Evolutionary conservation across 2,888 invertebrate species (phyloP), one percentile per base, ranked within the genome.

Genomic region (Altica lythri): DNA sequence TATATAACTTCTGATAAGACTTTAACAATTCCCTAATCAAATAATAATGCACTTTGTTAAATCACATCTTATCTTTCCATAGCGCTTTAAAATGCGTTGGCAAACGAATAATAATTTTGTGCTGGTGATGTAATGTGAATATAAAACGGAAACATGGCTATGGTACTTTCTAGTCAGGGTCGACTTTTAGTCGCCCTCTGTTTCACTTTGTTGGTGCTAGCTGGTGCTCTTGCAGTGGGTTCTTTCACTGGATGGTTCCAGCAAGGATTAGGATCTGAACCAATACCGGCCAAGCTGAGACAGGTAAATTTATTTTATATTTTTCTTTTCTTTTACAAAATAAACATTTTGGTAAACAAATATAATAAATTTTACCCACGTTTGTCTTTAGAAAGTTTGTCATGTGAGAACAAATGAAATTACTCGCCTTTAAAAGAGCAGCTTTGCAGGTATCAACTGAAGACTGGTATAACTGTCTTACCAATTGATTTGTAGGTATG

Each of bases 141-240:
- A n/a, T n/a, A 13, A 37, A 17, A 19, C 19, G 40, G 30, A 12
- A 49, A 49, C 17, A 85, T 85, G 85, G 84, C 85, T 63, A 83
- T 85, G 82, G 84, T 85, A 70, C 79, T 85, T 66, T 85, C 85
- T 59, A 80, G 81, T 72, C 83, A 83, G 81, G 78, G 81, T 79
- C 75, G 81, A 60, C 72, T 84, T 67, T 79, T 84, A 64, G 80
- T 80, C 66, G 81, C 81, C 62, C 76, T 84, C 67, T 77, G 77
- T 66, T 78, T 84, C 63, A 76, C 80, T 48, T 77, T 83, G 64
- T 77, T 83, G 68, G 75, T 81, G 62, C 73, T 83, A 65, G 82
- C 82, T 46, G 78, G 80, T 64, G 80, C 81, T 56, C 74, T 83
- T 38, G 80, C 82, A 42, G 79, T 82, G 57, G 82, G 82, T 63